Conservation (phyloP, 2,797 vertebrate genomes). For the Eulemur mongoz region DNA sequence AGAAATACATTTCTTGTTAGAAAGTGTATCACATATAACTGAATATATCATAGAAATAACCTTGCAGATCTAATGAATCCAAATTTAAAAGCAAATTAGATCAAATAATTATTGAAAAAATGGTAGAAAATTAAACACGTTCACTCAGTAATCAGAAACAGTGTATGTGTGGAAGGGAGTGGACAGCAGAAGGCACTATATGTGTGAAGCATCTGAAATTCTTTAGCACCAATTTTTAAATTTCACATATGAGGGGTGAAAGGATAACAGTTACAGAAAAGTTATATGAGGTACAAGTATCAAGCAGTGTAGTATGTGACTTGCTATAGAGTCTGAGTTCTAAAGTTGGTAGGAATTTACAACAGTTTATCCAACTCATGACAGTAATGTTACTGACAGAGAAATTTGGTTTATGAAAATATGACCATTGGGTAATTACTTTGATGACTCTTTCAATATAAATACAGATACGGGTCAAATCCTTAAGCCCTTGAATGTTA, state of each 20-base stretch:
- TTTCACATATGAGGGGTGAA: neutral
- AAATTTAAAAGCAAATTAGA: neutral
- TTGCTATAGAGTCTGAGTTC: neutral
- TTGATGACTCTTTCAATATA: neutral
- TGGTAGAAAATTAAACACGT: neutral
- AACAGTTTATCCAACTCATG: neutral
- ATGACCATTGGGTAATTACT: neutral
- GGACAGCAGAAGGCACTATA: neutral
- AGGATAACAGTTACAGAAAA: neutral
- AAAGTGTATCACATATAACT: neutral
- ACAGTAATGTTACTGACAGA: neutral
- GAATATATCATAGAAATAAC: slow-evolving; percentile 35
- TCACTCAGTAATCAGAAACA: neutral
- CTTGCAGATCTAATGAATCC: neutral
- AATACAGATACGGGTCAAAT: neutral
- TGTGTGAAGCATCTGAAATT: neutral
- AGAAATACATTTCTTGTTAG: neutral
- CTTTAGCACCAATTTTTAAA: neutral
- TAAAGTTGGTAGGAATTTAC: neutral
- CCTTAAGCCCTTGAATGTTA: neutral
- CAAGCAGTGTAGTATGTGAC: neutral
- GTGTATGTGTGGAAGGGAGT: neutral
- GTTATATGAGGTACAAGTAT: neutral
- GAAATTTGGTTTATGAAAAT: neutral
- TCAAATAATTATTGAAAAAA: neutral